Percentiles rank a stretch among this genome's conserved stretches.
These are phyloP conservation scores for Epistrophe grossulariae DNA, from an alignment of 2,888 invertebrate genomes.

Conservation along the genomic window DNA sequence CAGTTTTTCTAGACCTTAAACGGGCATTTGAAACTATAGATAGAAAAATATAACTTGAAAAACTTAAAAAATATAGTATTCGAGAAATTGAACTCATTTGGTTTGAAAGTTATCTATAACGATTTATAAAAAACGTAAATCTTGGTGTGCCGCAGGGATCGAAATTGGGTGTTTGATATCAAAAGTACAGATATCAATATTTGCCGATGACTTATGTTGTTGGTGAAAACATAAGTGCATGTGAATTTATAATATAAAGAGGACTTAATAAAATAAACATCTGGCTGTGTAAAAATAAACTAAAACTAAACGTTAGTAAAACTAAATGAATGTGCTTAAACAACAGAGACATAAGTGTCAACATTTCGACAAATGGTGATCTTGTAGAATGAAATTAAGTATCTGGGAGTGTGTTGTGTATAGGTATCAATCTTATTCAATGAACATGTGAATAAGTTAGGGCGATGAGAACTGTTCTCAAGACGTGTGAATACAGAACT, in stretches of 20 bases:
- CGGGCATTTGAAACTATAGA: too few species aligned
- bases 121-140: neutral
- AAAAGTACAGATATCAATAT: neutral
- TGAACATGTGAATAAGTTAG: neutral
- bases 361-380: too few species aligned
- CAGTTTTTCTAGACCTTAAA: too few species aligned
- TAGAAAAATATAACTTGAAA: neutral
- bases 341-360: too few species aligned
- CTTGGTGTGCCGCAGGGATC: conserved; percentile 8
- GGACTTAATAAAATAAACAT: neutral
- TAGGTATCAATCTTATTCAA: neutral
- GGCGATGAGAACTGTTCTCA: conserved; percentile 17
- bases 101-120: neutral
- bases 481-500: neutral
- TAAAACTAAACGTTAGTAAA: neutral
- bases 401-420: neutral
- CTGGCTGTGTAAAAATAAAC: too few species aligned
- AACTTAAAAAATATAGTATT: conserved; percentile 4
- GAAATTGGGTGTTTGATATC: neutral
- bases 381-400: too few species aligned
- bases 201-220: conserved; percentile 13
- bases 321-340: neutral
- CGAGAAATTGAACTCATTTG: neutral
- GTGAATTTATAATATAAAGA: neutral
- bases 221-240: neutral